phyloP scores from a whole-genome alignment of 2,797 vertebrate species.

The Neomorphus geoffroyi region DNA sequence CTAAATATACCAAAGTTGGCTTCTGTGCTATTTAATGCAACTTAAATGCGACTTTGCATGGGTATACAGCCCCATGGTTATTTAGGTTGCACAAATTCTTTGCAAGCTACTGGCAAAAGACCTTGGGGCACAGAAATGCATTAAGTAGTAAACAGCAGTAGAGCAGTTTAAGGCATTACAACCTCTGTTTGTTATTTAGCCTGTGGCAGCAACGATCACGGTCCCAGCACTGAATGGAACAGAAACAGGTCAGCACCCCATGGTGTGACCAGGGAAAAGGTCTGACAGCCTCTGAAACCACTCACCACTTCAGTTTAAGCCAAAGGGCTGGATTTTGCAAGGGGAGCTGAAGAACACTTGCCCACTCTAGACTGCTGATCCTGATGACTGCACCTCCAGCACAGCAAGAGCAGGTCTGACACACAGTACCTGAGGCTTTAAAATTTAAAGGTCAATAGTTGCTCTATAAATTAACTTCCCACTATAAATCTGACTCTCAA shows the following conservation, averaged over 20 bases:
- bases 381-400: background rate
- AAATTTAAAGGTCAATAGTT: background rate
- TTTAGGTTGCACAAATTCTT: background rate
- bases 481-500: background rate
- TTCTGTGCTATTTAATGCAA: background rate
- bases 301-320: background rate
- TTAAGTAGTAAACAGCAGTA: background rate
- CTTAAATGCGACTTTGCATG: background rate
- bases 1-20: background rate
- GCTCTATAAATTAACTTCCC: background rate
- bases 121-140: background rate
- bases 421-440: background rate
- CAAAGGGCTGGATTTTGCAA: background rate
- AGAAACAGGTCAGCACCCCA: background rate
- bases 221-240: background rate
- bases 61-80: background rate
- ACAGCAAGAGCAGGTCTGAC: background rate
- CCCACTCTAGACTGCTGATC: background rate
- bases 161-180: background rate
- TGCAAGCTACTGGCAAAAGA: background rate
- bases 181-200: background rate
- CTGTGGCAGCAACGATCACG: background rate
- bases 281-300: background rate
- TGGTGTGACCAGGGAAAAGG: background rate
- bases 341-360: background rate